phyloP scores from a whole-genome alignment of 2,113 vertebrate species.

The Hippocampus mohnikei region DNA sequence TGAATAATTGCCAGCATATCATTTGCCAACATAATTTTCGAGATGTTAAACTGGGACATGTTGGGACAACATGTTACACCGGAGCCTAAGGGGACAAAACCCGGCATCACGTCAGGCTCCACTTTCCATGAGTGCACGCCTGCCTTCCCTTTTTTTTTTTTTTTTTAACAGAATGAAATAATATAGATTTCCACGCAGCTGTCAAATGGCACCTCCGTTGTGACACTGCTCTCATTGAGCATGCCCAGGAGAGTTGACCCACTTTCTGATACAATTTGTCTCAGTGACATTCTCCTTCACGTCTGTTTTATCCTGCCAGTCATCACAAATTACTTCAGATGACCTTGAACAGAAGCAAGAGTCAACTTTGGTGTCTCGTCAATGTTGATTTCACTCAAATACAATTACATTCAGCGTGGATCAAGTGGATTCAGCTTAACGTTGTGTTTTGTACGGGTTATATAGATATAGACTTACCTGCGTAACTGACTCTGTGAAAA shows the following conservation, averaged over 20 bases:
- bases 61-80: background rate
- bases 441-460: background rate
- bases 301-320: slow-evolving; percentile 41
- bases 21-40: background rate
- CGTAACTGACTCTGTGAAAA: background rate
- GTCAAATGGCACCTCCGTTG: slow-evolving; percentile 32
- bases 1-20: slow-evolving; percentile 8
- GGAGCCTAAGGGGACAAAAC: background rate
- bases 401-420: slow-evolving; percentile 6
- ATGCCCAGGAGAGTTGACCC: slow-evolving; percentile 51
- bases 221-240: slow-evolving; percentile 37
- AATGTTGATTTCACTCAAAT: background rate
- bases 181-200: slow-evolving; percentile 12
- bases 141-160: background rate
- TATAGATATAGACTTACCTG: background rate
- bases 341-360: slow-evolving; percentile 36
- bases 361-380: slow-evolving; percentile 16
- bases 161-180: background rate
- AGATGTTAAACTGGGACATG: background rate
- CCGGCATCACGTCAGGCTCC: background rate
- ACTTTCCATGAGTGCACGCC: background rate
- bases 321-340: slow-evolving; percentile 35
- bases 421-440: slow-evolving; percentile 2
- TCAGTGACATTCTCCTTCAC: slow-evolving; percentile 39
- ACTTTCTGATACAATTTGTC: slow-evolving; percentile 49